phyloP scores from a whole-genome alignment of 2,113 vertebrate genomes.

The Serilophus lunatus region DNA sequence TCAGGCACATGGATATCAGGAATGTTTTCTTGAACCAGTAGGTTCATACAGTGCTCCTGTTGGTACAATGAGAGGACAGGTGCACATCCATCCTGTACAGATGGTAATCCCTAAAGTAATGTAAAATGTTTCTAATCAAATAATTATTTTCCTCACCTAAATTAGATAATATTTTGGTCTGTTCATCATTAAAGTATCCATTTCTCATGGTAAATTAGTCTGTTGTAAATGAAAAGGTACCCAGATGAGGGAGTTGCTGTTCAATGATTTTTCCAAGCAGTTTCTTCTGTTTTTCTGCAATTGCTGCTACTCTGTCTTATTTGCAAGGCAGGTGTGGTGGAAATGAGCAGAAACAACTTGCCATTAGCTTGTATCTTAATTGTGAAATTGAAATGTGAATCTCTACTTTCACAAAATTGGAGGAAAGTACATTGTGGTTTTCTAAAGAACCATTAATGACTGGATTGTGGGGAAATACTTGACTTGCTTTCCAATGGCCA shows the following conservation, averaged over 20 bases:
- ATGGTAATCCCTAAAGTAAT: neutral
- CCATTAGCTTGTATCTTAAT: neutral
- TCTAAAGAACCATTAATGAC: neutral
- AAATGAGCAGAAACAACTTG: neutral
- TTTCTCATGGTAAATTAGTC: neutral
- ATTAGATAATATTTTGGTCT: neutral
- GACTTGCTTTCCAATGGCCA: neutral
- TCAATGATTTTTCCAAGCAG: neutral
- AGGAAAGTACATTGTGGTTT: neutral
- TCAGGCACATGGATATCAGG: neutral
- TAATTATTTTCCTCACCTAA: neutral
- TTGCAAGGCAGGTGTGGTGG: neutral
- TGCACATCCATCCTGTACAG: neutral
- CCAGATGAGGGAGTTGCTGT: neutral
- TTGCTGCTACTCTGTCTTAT: neutral
- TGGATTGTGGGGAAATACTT: accelerated
- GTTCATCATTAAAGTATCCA: neutral
- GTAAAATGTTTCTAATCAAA: neutral
- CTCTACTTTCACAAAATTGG: neutral
- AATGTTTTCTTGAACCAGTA: neutral
- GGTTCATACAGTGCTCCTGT: neutral
- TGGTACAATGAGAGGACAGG: neutral
- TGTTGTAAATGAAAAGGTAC: neutral
- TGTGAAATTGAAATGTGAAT: neutral
- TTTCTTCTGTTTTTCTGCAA: neutral